These are phyloP conservation scores for Acleris literana DNA, from an alignment of 2,888 invertebrate genomes.

Conservation along the genomic window DNA sequence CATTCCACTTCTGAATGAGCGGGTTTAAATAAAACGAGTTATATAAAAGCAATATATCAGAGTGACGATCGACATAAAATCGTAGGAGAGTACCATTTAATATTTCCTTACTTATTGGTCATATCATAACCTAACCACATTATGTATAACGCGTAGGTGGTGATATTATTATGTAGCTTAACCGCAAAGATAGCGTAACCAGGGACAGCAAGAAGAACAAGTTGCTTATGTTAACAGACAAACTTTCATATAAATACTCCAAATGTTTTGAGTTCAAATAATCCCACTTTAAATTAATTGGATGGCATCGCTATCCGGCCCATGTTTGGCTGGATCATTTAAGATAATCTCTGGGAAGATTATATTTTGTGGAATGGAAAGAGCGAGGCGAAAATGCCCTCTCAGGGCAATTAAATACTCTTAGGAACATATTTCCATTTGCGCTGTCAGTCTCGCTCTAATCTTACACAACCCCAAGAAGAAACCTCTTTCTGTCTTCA, in stretches of 20 bases:
- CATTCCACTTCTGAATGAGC: background rate
- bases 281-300: conserved; percentile 4
- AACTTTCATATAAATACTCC: no score
- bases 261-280: background rate
- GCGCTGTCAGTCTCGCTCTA: background rate
- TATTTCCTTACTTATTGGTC: conserved; percentile 8
- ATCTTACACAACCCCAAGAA: no score
- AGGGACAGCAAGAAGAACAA: no score
- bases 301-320: conserved; percentile 7
- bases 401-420: background rate
- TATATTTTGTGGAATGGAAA: background rate
- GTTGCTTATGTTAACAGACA: no score
- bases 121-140: conserved; percentile 4
- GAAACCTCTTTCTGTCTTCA: no score
- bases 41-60: background rate
- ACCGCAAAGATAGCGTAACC: no score
- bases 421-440: background rate
- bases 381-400: background rate
- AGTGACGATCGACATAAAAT: conserved; percentile 3
- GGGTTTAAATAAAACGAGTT: background rate
- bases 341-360: background rate
- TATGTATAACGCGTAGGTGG: conserved; percentile 9
- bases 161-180: background rate
- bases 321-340: background rate
- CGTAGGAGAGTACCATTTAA: conserved; percentile 2